phyloP scores from a whole-genome alignment of 2,113 vertebrate genomes.

The Ptyas mucosa region DNA sequence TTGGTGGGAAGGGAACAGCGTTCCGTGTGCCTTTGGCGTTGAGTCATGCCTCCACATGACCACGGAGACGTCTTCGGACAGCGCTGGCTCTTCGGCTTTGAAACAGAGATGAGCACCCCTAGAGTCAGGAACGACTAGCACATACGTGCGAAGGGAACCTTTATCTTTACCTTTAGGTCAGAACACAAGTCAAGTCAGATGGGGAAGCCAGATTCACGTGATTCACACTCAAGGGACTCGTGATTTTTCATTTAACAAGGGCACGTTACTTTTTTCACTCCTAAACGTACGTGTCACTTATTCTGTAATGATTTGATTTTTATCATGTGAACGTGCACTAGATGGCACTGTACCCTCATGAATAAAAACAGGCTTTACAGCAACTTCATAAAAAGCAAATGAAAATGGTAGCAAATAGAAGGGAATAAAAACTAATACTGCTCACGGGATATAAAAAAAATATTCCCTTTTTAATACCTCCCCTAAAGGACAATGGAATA shows the following conservation, averaged over 20 bases:
- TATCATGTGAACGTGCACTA: slow-evolving; percentile 1
- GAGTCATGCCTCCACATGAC: no score
- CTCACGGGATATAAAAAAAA: neutral
- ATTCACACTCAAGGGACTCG: accelerated
- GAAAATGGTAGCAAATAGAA: neutral
- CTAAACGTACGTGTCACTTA: neutral
- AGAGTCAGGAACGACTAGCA: no score
- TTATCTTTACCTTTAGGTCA: no score
- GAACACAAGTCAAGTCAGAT: no score
- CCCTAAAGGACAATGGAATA: neutral
- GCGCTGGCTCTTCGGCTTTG: no score
- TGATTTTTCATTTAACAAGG: neutral
- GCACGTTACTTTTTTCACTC: no score
- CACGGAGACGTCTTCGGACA: no score
- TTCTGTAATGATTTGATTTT: neutral
- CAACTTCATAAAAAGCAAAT: neutral
- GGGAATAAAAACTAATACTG: neutral
- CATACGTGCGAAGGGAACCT: no score
- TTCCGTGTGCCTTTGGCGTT: no score
- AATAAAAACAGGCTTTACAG: neutral
- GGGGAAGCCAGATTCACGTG: no score
- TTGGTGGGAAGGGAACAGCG: no score
- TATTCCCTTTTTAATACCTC: neutral
- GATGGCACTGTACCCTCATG: slow-evolving; percentile 50
- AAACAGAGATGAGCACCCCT: no score